Evolutionary conservation across 2,797 vertebrate genomes (phyloP).

Genomic region (Paramormyrops hopkinsi): DNA sequence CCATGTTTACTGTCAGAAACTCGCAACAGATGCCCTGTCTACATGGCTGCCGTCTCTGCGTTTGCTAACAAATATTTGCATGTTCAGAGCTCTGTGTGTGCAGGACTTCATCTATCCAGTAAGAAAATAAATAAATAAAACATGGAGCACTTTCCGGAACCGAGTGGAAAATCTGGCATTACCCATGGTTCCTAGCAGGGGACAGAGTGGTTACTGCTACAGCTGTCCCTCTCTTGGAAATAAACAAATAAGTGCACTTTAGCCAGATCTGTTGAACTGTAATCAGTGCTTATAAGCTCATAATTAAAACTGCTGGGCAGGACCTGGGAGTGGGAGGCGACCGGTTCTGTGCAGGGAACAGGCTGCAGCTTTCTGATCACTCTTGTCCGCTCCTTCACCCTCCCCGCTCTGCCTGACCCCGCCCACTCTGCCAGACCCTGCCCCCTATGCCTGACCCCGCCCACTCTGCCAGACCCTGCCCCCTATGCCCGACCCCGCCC

Average conservation of each 20-base stretch:
- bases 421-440: background rate
- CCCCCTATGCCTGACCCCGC: background rate
- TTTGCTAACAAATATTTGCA: background rate
- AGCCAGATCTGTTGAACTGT: background rate
- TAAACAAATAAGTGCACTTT: background rate
- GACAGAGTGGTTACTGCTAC: background rate
- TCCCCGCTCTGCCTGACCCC: background rate
- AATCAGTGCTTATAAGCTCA: background rate
- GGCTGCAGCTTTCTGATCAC: constrained; percentile 17
- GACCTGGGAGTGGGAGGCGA: background rate
- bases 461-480: background rate
- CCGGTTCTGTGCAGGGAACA: constrained; percentile 7
- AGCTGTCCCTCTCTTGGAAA: background rate
- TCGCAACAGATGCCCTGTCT: background rate
- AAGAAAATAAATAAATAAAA: background rate
- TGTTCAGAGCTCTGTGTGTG: background rate
- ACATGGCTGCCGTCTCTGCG: background rate
- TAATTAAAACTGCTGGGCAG: background rate
- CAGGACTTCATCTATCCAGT: background rate
- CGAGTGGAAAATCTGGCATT: background rate
- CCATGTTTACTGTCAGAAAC: background rate
- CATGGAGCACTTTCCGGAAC: background rate
- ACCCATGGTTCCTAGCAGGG: background rate
- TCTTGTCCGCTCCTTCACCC: constrained; percentile 18
- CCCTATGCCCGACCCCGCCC: background rate